Evolutionary conservation across 2,797 vertebrate species (phyloP), one percentile per base, ranked within the genome.

Genomic region (Dallia pectoralis): DNA sequence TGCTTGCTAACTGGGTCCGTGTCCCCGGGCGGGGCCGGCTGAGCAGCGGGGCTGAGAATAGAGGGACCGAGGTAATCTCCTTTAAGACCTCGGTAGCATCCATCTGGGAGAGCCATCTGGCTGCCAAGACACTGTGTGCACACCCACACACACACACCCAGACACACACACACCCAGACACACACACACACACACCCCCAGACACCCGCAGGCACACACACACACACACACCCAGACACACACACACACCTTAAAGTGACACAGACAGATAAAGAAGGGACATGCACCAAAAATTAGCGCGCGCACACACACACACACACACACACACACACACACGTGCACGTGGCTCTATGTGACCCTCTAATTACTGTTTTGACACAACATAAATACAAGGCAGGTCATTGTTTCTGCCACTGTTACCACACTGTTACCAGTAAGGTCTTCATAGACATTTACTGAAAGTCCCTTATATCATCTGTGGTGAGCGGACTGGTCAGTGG

Each of bases 31-130:
- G 40, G 79, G 78, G 75, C 84, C 91, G 84, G 86, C 70, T 81
- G 27, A 87, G 89, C n/a, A n/a, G n/a, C n/a, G n/a, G 91, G 84
- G 86, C 70, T 81, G 27, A 87, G 89, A 94, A 93, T 90, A 90
- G 86, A 92, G 93, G 86, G 85, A 44, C 40, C 12, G 40, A 79
- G 89, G 85, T 95, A 96, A 96, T 94, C 93, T 93, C 83, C 84
- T 93, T 89, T 95, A 93, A 94, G 90, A 95, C 92, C 90, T 25
- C 53, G 22, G 85, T 85, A 86, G 81, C 87, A 87, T 88, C 93
- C 95, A 96, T 95, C 93, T 96, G 94, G 87, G 89, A 91, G 77
- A 82, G 85, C 94, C 95, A 96, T 94, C 93, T 96, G 94, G 91
- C 92, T 74, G 2, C 62, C 30, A 30, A 30, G 61, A 63, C 73